These are phyloP conservation scores for Formica exsecta DNA, from an alignment of 1,140 invertebrate species.

Conservation along the genomic window DNA sequence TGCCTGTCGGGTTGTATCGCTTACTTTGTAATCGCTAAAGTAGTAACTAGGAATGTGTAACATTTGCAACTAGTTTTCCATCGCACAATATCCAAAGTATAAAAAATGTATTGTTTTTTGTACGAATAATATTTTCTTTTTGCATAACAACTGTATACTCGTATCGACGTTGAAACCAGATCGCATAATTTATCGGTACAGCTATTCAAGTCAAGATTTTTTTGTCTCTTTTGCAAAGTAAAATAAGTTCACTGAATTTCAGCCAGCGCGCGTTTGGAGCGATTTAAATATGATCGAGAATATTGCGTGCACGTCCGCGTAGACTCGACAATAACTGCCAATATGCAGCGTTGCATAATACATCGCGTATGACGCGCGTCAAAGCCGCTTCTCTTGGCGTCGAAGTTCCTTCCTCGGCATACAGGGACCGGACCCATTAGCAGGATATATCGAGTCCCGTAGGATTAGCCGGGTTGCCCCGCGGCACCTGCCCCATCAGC, in stretches of 20 bases:
- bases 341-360: conserved; percentile 73
- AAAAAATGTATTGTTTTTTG: conserved; percentile 44
- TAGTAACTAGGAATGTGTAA: neutral
- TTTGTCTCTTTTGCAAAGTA: neutral
- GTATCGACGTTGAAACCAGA: neutral
- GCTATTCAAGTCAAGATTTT: neutral
- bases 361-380: conserved; percentile 65
- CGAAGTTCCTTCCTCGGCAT: conserved; percentile 67
- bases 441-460: conserved; percentile 82
- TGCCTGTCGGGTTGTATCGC: conserved; percentile 10
- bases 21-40: conserved; percentile 37
- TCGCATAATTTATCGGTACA: conserved; percentile 4
- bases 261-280: neutral
- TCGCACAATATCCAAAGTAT: neutral
- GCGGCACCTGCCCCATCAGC: conserved; percentile 79
- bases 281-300: neutral
- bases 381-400: conserved; percentile 61
- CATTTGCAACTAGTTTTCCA: conserved; percentile 22
- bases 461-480: conserved; percentile 83
- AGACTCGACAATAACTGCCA: conserved; percentile 71
- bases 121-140: neutral
- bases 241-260: conserved; percentile 42
- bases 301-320: conserved; percentile 30
- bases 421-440: conserved; percentile 82
- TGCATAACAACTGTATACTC: neutral